Evolutionary conservation across 2,888 invertebrate species (phyloP).

Genomic region (Sarcophaga carnaria): DNA sequence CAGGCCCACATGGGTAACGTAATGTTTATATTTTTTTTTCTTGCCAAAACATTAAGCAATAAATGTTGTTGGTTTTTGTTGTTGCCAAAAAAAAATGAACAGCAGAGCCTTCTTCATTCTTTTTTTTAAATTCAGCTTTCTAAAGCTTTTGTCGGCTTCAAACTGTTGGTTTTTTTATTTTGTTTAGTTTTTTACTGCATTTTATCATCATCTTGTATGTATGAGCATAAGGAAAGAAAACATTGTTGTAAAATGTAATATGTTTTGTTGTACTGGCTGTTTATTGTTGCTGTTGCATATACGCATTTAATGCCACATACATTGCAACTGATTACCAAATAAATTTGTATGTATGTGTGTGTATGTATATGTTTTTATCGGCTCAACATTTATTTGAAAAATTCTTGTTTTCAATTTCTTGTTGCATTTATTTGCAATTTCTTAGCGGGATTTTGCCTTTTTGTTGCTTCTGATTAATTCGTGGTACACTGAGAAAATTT

Average conservation of each 20-base stretch:
- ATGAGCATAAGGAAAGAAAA: conserved; percentile 4
- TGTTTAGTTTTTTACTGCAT: background rate
- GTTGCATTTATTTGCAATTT: conserved; percentile 12
- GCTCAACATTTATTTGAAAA: conserved; percentile 11
- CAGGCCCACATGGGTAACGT: conserved; percentile 33
- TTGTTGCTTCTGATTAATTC: conserved; percentile 20
- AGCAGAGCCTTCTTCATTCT: conserved; percentile 10
- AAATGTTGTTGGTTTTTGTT: conserved; percentile 22
- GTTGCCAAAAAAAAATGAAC: conserved; percentile 17
- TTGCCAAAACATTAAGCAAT: conserved; percentile 14
- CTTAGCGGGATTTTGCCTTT: background rate
- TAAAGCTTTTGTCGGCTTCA: conserved; percentile 49
- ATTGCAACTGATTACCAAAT: conserved; percentile 25
- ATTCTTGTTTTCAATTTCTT: conserved; percentile 9
- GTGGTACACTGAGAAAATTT: background rate
- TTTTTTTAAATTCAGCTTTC: conserved; percentile 18
- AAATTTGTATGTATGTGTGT: background rate
- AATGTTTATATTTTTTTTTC: background rate
- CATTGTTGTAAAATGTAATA: conserved; percentile 47
- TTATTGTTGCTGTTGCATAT: conserved; percentile 7
- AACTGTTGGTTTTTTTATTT: conserved; percentile 19
- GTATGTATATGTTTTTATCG: background rate
- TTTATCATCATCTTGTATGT: background rate
- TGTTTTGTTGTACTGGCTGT: conserved; percentile 36
- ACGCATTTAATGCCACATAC: conserved; percentile 38